phyloP scores from a whole-genome alignment of 2,797 vertebrate species.

The Chiroxiphia lanceolata region DNA sequence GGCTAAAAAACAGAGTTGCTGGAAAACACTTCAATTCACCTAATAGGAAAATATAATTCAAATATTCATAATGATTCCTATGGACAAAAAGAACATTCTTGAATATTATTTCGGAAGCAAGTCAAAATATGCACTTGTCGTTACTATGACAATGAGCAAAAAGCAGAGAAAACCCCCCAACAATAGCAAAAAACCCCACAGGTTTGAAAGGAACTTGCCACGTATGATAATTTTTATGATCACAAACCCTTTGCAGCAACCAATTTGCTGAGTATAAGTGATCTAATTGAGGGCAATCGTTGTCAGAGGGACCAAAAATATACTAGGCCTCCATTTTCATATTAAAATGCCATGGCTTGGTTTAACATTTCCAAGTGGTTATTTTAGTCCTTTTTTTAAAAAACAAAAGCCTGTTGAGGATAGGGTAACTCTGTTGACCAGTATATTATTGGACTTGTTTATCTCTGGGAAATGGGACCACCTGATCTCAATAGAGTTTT shows the following conservation, averaged over 20 bases:
- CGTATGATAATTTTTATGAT: conserved; percentile 74
- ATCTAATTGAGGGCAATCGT: conserved; percentile 93
- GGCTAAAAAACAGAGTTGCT: conserved; percentile 10
- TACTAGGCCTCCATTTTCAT: conserved; percentile 81
- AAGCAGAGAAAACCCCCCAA: background rate
- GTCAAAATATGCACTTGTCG: conserved; percentile 83
- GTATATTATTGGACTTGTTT: conserved; percentile 77
- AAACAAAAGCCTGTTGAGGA: conserved; percentile 80
- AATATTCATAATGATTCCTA: conserved; percentile 68
- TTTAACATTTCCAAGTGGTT: conserved; percentile 85
- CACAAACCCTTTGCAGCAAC: conserved; percentile 51
- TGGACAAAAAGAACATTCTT: conserved; percentile 60
- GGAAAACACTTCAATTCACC: conserved; percentile 68
- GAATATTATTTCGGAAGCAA: conserved; percentile 66
- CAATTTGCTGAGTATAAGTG: conserved; percentile 79
- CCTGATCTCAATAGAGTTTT: conserved; percentile 78
- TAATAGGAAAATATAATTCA: conserved; percentile 73
- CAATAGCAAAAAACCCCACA: background rate
- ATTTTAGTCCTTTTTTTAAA: conserved; percentile 78
- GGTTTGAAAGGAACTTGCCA: conserved; percentile 59
- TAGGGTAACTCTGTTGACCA: conserved; percentile 79
- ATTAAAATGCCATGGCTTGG: conserved; percentile 89
- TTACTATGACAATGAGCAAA: conserved; percentile 79
- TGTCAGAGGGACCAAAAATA: conserved; percentile 82
- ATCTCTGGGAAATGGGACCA: conserved; percentile 75